Evolutionary conservation across 2,797 vertebrate genomes (phyloP).

Genomic region (Muscicapa comitata): DNA sequence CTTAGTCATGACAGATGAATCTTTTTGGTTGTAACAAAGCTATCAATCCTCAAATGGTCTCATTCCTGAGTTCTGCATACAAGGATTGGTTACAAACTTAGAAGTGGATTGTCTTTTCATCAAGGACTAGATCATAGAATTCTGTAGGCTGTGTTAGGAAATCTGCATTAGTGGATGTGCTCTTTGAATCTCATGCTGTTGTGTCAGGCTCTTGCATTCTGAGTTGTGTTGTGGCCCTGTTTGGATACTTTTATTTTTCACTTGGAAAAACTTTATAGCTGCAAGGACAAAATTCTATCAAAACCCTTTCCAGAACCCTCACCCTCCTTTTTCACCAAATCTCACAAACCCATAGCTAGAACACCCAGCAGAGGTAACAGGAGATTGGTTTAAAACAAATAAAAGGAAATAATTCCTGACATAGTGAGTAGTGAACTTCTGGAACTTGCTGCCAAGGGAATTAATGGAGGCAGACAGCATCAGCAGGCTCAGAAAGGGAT

Average conservation of each 20-base stretch:
- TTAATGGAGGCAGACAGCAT: constrained; percentile 19
- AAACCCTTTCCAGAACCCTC: not conserved
- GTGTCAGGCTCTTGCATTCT: not conserved
- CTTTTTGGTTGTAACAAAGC: not conserved
- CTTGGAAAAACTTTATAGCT: not conserved
- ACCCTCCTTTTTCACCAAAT: not conserved
- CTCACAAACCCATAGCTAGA: not conserved
- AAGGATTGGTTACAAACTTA: not conserved
- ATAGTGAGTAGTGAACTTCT: constrained; percentile 1
- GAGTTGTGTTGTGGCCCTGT: not conserved
- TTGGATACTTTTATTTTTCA: not conserved
- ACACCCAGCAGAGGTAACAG: not conserved
- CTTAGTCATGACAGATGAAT: not conserved
- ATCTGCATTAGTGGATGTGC: not conserved
- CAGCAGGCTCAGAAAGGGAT: constrained; percentile 27
- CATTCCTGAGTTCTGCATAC: not conserved
- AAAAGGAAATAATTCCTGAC: not conserved
- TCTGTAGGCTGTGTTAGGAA: not conserved
- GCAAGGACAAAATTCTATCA: not conserved
- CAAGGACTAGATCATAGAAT: not conserved
- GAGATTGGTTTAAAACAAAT: not conserved
- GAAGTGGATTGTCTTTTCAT: not conserved
- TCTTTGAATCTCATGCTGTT: not conserved
- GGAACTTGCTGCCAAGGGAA: constrained; percentile 22
- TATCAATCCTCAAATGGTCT: not conserved